These are phyloP conservation scores for Campylomormyrus tamandua DNA, from an alignment of 2,113 vertebrate species.

Conservation along the genomic window DNA sequence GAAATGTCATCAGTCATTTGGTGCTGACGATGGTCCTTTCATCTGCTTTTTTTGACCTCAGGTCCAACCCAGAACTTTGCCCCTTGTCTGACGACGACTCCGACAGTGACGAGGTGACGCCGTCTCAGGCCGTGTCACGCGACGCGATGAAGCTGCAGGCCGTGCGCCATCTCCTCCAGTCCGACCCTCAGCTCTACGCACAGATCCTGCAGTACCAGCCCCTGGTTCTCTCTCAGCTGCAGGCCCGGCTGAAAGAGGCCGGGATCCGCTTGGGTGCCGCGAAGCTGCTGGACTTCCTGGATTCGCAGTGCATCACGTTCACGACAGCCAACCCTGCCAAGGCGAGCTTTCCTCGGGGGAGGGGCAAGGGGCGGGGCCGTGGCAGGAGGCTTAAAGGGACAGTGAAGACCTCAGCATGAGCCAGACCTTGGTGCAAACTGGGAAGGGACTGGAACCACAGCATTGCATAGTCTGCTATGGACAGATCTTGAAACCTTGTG, in stretches of 20 bases:
- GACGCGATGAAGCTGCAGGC: slow-evolving; percentile 63
- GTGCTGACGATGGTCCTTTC: neutral
- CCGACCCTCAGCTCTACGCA: slow-evolving; percentile 59
- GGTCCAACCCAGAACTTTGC: slow-evolving; percentile 62
- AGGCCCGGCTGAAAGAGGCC: slow-evolving; percentile 64
- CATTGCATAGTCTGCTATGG: neutral
- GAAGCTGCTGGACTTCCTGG: slow-evolving; percentile 80
- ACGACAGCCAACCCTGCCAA: slow-evolving; percentile 74
- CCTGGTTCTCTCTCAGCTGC: slow-evolving; percentile 72
- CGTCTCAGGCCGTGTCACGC: slow-evolving; percentile 62
- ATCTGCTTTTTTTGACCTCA: slow-evolving; percentile 19
- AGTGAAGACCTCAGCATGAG: slow-evolving; percentile 17
- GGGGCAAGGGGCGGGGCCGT: neutral
- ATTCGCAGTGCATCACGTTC: slow-evolving; percentile 83
- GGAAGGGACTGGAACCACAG: neutral
- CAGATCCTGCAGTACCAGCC: slow-evolving; percentile 81
- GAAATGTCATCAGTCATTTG: neutral
- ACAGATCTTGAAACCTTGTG: neutral
- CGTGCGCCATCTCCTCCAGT: slow-evolving; percentile 68
- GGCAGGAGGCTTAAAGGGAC: slow-evolving; percentile 24
- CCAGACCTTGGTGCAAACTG: slow-evolving; percentile 16
- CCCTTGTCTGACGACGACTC: slow-evolving; percentile 55
- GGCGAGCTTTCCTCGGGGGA: slow-evolving; percentile 43
- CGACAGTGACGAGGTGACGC: slow-evolving; percentile 59
- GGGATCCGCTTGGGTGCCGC: slow-evolving; percentile 71